Evolutionary conservation across 2,797 vertebrate species (phyloP), one percentile per base, ranked within the genome.

Genomic region (Coilia nasus): DNA sequence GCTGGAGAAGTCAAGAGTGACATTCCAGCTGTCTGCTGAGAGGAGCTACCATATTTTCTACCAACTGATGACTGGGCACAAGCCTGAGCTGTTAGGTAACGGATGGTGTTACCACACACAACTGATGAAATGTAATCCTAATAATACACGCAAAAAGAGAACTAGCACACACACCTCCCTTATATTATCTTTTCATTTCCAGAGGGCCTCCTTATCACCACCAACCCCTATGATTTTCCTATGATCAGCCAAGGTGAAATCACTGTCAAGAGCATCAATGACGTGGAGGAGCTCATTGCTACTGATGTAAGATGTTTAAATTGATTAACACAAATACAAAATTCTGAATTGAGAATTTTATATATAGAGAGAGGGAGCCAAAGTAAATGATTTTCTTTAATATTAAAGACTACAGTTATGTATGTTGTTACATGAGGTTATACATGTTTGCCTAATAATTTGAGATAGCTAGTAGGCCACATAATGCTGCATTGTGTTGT

Each of bases 1-100:
- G 87, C 91, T 96, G 86, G 96, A 96, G 89, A 96, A 96, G 85
- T 96, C 96, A 25, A 93, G 95, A 86, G 96, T 96, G 44, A 96
- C 96, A 86, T 96, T 96, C 92, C 96, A 96, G 92, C 91, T 96
- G 2, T 95, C 95, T 82, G 95, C 95, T 25, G 96, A 96, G 90
- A 96, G 95, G 85, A 96, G 95, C 85, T 96, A 96, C 82, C 95
- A 96, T 88, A 96, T 96, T 86, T 96, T 96, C 83, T 96, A 96
- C 83, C 95, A 96, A 84, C 81, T 96, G 86, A 94, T 91, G 83
- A 96, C 95, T 67, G 96, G 94, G 46, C 96, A 95, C 91, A 96
- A 96, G 89, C 93, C 95, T 0, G 95, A 96, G 82, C 93, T 95
- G 81, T 91, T 95, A 25, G 95, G 95, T 95, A n/a, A n/a, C n/a